Evolutionary conservation across 53 echinoderm and acorn worm genomes (phyloP), one percentile per base, ranked within the genome.

Genomic region (Actinopyga echinites): DNA sequence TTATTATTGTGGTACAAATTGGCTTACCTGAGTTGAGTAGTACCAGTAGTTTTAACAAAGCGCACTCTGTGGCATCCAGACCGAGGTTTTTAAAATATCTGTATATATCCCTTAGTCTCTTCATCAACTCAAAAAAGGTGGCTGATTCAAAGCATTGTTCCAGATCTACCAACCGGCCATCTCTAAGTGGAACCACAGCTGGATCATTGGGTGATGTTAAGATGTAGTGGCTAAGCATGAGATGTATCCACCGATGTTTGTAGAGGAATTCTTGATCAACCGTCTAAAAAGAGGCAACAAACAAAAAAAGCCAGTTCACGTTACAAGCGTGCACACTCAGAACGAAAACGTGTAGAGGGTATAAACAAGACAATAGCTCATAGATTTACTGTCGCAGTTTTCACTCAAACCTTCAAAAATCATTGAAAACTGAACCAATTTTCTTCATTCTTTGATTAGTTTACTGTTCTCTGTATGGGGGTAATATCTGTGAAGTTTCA

Each of bases 211-310:
- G 28, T 1, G 54, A 5, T 4, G 55, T 55, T 30, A 77, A 54
- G 44, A 52, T 53, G 57, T 77, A 77, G 77, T 77, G 77, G 22
- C 30, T 77, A 8, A 77, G 35, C 77, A 77, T 77, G 5, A 77
- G 56, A 30, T 77, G 77, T 17, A 55, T 56, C 77, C 77, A 77
- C n/a, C 77, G 77, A 56, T 55, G 49, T 55, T 55, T 28, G 33
- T 55, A 77, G 3, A 77, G 25, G 34, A 43, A 55, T 29, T 55
- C 54, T 56, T 77, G 77, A 32, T 77, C 77, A 1, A 49, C 49
- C 17, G 49, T 49, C 49, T 49, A 49, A 15, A 40, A 40, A 10
- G 8, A 40, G 6, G 40, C 40, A 40, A 40, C n/a, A n/a, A n/a
- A n/a, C n/a, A n/a, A n/a, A n/a, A n/a, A n/a, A n/a, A n/a, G n/a